These are phyloP conservation scores for Porites rus DNA, from an alignment of 92 coral and sea anemone species.

Conservation along the genomic window DNA sequence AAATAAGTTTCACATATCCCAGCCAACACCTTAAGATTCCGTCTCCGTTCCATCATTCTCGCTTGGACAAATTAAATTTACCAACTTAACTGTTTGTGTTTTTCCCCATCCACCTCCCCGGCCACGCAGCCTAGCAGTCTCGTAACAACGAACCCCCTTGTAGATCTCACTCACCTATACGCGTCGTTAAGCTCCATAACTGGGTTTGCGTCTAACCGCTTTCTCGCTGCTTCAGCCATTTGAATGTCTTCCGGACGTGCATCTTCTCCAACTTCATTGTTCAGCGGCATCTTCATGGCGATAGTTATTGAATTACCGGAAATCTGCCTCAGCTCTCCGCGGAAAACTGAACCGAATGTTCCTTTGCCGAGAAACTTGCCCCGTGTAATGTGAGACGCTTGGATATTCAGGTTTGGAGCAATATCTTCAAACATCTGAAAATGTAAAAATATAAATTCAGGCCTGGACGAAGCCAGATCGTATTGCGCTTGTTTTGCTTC, in stretches of 20 bases:
- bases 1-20: too few species aligned
- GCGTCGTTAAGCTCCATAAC: slow-evolving; percentile 92
- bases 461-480: too few species aligned
- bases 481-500: too few species aligned
- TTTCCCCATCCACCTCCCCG: too few species aligned
- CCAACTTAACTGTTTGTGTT: too few species aligned
- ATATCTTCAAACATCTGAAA: slow-evolving; percentile 95
- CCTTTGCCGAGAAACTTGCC: slow-evolving; percentile 95
- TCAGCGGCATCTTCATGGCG: slow-evolving; percentile 99
- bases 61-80: too few species aligned
- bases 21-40: too few species aligned
- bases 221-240: slow-evolving; percentile 92
- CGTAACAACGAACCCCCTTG: not conserved
- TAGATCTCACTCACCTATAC: slow-evolving; percentile 73
- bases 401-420: slow-evolving; percentile 87
- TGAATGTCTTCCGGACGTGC: slow-evolving; percentile 89
- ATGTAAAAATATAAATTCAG: not conserved
- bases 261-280: slow-evolving; percentile 91
- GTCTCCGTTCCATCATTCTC: too few species aligned
- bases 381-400: slow-evolving; percentile 77
- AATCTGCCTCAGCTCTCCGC: slow-evolving; percentile 88
- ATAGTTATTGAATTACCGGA: slow-evolving; percentile 73
- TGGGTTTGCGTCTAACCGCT: slow-evolving; percentile 86
- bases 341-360: slow-evolving; percentile 96
- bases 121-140: too few species aligned